Base-by-base conservation (phyloP, 2,888 invertebrate genomes). In the Erebia palarica region DNA sequence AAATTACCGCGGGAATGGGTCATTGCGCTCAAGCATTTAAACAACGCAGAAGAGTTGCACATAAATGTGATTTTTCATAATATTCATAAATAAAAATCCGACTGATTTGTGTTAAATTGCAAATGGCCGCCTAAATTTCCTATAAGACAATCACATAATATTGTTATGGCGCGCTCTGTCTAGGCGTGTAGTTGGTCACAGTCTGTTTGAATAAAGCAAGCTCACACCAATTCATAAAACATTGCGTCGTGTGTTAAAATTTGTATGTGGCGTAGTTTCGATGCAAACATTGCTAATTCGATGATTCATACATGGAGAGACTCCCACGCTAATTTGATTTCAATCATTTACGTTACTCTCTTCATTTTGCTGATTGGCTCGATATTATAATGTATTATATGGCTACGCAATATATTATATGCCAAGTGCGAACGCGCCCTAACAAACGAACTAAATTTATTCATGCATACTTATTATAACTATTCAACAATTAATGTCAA, bases 401-500 rank as follows among this genome's bases (percentile, higher is more conserved):
- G 0, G 0, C 0, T 7, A 7, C 51, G n/a, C 13, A 51, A n/a
- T 8, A 0, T 16, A 18, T 18, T 16, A 18, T 18, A 55, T 10
- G 55, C 55, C 16, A 18, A 55, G 55, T 55, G 10, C 16, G 55
- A 18, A 55, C 16, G 16, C 53, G 16, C 16, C 16, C 3, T 57
- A 13, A 57, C 57, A 16, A 21, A 21, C 21, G 10, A 57, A 57
- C 21, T 21, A 49, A 63, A 63, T 47, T 49, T 21, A 9, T 21
- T 18, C 21, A 63, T 21, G 49, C 47, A 47, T 63, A 63, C 27
- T 14, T n/a, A 44, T 21, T 21, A 27, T 57, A 69, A 72, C 69
- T 61, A 61, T 61, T 61, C 61, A 63, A 63, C 63, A 63, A 61
- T 57, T n/a, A 51, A 63, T 63, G 63, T 63, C 63, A 63, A 63